Base-by-base conservation (phyloP, 92 coral and sea anemone species). In the Heteractis magnifica region DNA sequence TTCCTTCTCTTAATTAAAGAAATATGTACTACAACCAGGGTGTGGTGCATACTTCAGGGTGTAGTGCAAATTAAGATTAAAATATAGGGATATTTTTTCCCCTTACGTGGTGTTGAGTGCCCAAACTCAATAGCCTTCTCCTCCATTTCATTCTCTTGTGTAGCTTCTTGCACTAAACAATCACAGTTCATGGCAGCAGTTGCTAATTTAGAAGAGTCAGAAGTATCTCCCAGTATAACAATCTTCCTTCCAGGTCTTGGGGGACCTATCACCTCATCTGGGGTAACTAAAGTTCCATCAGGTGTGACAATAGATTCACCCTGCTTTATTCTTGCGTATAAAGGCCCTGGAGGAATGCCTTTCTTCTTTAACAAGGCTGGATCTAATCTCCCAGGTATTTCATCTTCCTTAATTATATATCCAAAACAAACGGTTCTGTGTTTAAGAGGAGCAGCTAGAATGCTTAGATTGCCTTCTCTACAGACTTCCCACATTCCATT, bases 301-400 rank as follows among this genome's bases (percentile, higher is more conserved):
- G 92, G 86, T 48, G 93, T 82, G 10, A 68, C 78, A 18, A 94
- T 83, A 4, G 88, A 74, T 83, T 94, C 92, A 51, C 98, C 98
- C 82, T 80, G 88, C 56, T 96, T 96, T 9, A 96, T 89, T 77
- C 84, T 94, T 23, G 98, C 96, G 84, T 97, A 97, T 49, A 90
- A 78, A 75, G 99, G 99, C n/a, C 99, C 98, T 21, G 98, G 98
- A 4, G 94, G 94, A 51, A 97, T 86, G 6, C 99, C 98, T 77
- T 84, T 97, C 52, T 87, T 82, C 72, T 90, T 97, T 58, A 97
- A 82, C 71, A 97, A 70, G 21, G 51, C 49, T 26, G 97, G 94
- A 82, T 97, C 93, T 14, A 97, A 92, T 88, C 86, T 94, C 19
- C 99, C 99, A 56, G 97, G 94, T 8, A 84, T 70, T 18, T 89